Conservation (phyloP, 92 coral and sea anemone genomes). For the Palythoa grandis region DNA sequence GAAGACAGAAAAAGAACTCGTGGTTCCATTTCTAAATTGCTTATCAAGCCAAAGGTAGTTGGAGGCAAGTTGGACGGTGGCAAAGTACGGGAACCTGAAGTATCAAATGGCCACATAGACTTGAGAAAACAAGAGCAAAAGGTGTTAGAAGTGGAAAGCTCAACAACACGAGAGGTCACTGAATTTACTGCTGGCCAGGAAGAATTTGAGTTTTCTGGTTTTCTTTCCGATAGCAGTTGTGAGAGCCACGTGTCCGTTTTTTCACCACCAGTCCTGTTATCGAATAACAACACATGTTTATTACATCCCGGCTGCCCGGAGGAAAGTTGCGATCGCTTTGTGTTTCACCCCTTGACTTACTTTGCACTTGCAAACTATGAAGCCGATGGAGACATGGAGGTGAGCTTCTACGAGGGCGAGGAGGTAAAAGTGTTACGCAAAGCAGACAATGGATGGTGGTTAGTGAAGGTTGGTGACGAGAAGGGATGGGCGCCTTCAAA, state of each 20-base stretch:
- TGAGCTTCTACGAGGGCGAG: constrained; percentile 58
- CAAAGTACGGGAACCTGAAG: not conserved
- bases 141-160: not conserved
- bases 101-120: not conserved
- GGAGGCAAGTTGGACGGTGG: not conserved
- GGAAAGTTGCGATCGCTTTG: not conserved
- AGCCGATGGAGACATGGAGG: constrained; percentile 59
- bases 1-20: constrained; percentile 23
- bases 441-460: constrained; percentile 80
- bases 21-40: constrained; percentile 23
- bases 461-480: constrained; percentile 53
- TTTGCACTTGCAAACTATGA: constrained; percentile 60
- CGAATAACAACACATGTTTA: constrained; percentile 13
- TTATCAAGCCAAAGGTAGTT: not conserved
- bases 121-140: not conserved
- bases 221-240: not conserved
- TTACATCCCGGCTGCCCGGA: constrained; percentile 31
- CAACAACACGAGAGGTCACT: not conserved
- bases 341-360: constrained; percentile 7
- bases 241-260: constrained; percentile 1
- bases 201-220: not conserved
- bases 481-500: constrained; percentile 87
- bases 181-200: not conserved
- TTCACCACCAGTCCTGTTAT: constrained; percentile 13
- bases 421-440: constrained; percentile 57